Evolutionary conservation across 2,797 vertebrate species (phyloP).

Genomic region (Austrolebias charrua): DNA sequence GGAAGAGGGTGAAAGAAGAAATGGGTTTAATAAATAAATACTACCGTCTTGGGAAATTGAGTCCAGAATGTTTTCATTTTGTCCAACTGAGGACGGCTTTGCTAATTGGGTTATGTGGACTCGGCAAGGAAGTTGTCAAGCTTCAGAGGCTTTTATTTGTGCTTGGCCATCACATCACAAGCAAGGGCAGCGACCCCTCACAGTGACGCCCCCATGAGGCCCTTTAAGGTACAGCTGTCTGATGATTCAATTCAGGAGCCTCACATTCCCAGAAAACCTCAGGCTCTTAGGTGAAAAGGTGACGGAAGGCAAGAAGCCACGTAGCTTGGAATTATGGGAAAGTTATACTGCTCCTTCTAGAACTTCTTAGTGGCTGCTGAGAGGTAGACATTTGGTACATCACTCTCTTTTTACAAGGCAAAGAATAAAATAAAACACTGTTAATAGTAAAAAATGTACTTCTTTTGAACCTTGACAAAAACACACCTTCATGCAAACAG

Average conservation of each 20-base stretch:
- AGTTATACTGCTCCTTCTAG: constrained; percentile 52
- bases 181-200: constrained; percentile 47
- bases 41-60: constrained; percentile 61
- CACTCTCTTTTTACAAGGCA: constrained; percentile 27
- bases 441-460: constrained; percentile 29
- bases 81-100: constrained; percentile 52
- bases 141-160: constrained; percentile 76
- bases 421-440: constrained; percentile 15
- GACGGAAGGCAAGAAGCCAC: constrained; percentile 63
- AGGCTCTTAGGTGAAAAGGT: constrained; percentile 65
- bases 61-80: constrained; percentile 74
- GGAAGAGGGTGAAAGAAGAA: constrained; percentile 62
- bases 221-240: constrained; percentile 75
- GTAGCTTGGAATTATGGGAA: constrained; percentile 56
- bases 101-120: constrained; percentile 77
- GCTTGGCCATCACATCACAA: constrained; percentile 65
- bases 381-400: constrained; percentile 29
- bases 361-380: constrained; percentile 44
- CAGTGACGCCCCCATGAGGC: constrained; percentile 71
- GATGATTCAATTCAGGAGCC: constrained; percentile 71
- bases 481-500: constrained; percentile 15
- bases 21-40: constrained; percentile 72
- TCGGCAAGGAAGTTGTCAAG: constrained; percentile 76
- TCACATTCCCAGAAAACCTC: constrained; percentile 63
- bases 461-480: constrained; percentile 5